Evolutionary conservation across 2,113 vertebrate genomes (phyloP), one percentile per base, ranked within the genome.

Genomic region (Apodemus sylvaticus): DNA sequence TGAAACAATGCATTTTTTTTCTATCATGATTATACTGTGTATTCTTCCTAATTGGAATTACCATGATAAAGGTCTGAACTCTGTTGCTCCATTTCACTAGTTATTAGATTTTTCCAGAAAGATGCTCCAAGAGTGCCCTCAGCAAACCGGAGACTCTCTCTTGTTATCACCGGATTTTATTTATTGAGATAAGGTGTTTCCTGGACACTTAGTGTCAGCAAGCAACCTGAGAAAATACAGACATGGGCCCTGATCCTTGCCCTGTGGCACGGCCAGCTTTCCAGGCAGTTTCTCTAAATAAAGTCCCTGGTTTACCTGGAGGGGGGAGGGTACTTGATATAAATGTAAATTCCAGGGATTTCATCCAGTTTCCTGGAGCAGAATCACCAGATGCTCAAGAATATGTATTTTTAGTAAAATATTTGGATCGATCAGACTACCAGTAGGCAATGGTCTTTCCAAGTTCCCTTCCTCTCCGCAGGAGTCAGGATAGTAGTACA

Each of bases 81-180:
- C 36, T 53, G 68, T 89, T 22, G 66, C 34, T 93, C 31, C 53
- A 58, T 64, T 64, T 74, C 83, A 51, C 68, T 19, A 0, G 7
- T 76, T 62, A 24, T 74, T 29, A 70, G 70, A 45, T 94, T 64
- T 92, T n/a, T 83, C 36, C 24, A 31, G 92, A 91, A 81, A 36
- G 55, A 70, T 42, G 3, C 68, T 36, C 39, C 22, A 0, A 1
- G 20, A 11, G 31, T 10, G 26, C 31, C 39, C 12, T 60, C 0
- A 14, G 51, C 36, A 42, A 76, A 20, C 39, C 0, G 3, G 70
- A 64, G 6, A 4, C 22, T 3, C 6, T 77, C 34, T 55, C 29
- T 51, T 19, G 29, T 66, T 13, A 6, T 51, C 3, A 31, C 68
- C 7, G 3, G 51, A 1, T 74, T 68, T 68, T 71, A 51, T 71